Percentiles rank a stretch among this genome's conserved stretches.
phyloP scores from a whole-genome alignment of 1,140 invertebrate species.

The Drosophila azteca region DNA sequence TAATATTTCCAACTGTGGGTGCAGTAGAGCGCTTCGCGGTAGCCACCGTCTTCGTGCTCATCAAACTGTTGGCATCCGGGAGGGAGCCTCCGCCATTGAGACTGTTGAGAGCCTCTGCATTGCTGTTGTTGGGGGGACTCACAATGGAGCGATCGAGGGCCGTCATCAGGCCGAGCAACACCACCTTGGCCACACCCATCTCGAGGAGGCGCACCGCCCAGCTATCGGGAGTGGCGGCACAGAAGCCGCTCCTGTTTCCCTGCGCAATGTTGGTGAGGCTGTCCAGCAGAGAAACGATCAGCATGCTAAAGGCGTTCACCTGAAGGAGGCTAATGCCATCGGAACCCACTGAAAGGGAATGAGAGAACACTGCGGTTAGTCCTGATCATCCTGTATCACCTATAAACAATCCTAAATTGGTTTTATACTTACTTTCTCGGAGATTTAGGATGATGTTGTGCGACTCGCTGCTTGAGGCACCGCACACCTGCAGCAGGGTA shows the following conservation, averaged over 20 bases:
- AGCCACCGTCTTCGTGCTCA: conserved; percentile 12
- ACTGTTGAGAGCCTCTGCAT: conserved; percentile 24
- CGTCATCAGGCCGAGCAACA: conserved; percentile 57
- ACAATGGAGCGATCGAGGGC: conserved; percentile 49
- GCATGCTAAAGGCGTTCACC: conserved; percentile 59
- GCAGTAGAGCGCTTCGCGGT: conserved; percentile 39
- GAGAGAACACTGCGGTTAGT: not conserved
- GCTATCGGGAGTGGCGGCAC: conserved; percentile 49
- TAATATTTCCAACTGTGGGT: too few relatives aligned
- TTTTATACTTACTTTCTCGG: conserved; percentile 57
- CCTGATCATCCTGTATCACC: not conserved
- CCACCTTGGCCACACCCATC: conserved; percentile 60
- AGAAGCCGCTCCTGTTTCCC: conserved; percentile 52
- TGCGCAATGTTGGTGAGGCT: conserved; percentile 50
- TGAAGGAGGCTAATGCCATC: conserved; percentile 43
- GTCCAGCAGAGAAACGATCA: conserved; percentile 54
- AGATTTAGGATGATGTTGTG: conserved; percentile 60
- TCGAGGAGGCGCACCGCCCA: conserved; percentile 64
- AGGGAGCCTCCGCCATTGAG: conserved; percentile 19
- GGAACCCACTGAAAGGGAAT: conserved; percentile 54
- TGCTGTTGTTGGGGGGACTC: conserved; percentile 9
- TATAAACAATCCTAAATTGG: too few relatives aligned
- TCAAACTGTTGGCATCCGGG: not conserved
- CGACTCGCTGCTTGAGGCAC: conserved; percentile 40
- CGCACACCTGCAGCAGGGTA: conserved; percentile 53